Base-by-base conservation (phyloP, 1,140 invertebrate genomes). In the Drosophila sturtevanti region DNA sequence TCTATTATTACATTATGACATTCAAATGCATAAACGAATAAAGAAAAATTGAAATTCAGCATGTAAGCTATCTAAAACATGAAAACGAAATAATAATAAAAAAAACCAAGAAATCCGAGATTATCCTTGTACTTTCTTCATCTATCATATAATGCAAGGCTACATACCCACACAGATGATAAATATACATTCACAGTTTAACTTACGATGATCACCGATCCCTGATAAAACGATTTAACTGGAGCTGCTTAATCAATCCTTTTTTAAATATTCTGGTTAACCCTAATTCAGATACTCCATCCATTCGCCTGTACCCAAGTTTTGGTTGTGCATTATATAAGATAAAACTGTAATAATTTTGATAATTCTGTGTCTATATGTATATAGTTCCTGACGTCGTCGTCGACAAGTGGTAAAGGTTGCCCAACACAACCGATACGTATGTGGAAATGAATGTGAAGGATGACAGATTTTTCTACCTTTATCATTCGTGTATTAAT, bases 401-500 rank as follows among this genome's bases (percentile, higher is more conserved):
- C 84, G 56, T 77, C 80, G 58, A 79, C 64, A 87, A 72, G 61
- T 84, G 72, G 79, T 87, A 87, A 77, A 64, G 79, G 74, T 86
- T 72, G 73, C 60, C 66, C 81, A 76, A 65, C 66, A 61, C 62
- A 86, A 75, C 79, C 79, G 66, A 75, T 78, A 74, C 82, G 76
- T 70, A 66, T 74, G 70, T 67, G 68, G 61, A 79, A 81, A 71
- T 65, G 79, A 82, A 76, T 77, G 84, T 82, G 63, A 79, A 84
- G 84, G 85, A 87, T 72, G 79, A 84, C 84, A 76, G 59, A 72
- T 64, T 89, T 84, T 82, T 89, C 77, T 70, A 86, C 84, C 84
- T 87, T 87, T 89, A 84, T 87, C 79, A 89, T 79, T 74, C 76
- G 81, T 89, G 79, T 89, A 89, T 87, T 87, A 79, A 87, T 86